Base-by-base conservation (phyloP, 2,797 vertebrate species). In the Sebastiscus albofasciatus region DNA sequence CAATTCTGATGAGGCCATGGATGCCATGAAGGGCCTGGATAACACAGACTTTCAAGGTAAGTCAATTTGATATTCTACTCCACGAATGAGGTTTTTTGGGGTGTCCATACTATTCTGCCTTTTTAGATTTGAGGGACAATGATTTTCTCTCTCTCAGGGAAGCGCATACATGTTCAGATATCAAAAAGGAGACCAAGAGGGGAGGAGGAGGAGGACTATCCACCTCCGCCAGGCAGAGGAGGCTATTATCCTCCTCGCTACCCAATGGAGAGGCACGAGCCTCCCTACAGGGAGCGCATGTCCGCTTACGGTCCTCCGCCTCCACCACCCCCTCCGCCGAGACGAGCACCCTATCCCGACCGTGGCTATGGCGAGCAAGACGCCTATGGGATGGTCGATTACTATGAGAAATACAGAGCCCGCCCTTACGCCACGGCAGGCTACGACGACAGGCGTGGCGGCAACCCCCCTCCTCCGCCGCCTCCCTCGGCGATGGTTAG, bases 111-210 rank as follows among this genome's bases (percentile, higher is more conserved):
- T 49, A 6, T 64, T 24, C n/a, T 56, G 31, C 42, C 10, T 27
- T 78, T 59, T 54, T 46, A 62, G 46, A 68, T 82, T 73, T 81
- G 52, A 77, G 76, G 22, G 24, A 69, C 33, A 67, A 42, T 62
- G 33, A 59, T 80, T 74, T 69, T 89, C 46, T 81, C 7, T 83
- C 75, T 88, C 86, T 77, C 86, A 99, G 97, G 97, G 81, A 98
- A 98, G 93, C 92, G 96, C 93, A 98, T 99, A 94, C 97, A 98
- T 29, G 97, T 99, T 92, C 98, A 99, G 90, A 90, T 99, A 79
- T 99, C 98, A 78, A 99, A 97, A 87, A 99, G 98, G 90, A 96
- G 97, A 75, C 97, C 97, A 34, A 94, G 97, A 90, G 97, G 96
- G 77, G 93, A 97, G 16, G 97, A 97, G 92, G 97, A 97, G 92